Evolutionary conservation across 2,113 vertebrate genomes (phyloP).

Genomic region (Marmota monax): DNA sequence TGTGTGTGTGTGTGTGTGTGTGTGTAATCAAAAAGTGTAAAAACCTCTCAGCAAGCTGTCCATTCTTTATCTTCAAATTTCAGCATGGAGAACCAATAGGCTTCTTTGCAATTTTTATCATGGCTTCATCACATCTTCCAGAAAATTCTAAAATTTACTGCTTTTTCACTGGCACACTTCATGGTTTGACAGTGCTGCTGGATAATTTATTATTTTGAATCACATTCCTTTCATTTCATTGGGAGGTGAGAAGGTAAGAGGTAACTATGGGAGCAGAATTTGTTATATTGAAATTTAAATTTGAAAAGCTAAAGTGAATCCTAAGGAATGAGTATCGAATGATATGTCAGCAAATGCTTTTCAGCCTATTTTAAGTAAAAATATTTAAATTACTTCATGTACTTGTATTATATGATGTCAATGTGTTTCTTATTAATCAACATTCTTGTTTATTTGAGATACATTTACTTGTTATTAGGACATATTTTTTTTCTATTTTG

Average conservation of each 20-base stretch:
- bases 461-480: constrained; percentile 57
- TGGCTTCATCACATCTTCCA: background rate
- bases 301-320: constrained; percentile 48
- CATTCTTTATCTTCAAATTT: constrained; percentile 33
- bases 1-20: background rate
- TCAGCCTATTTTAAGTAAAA: constrained; percentile 62
- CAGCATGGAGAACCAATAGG: background rate
- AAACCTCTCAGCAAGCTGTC: constrained; percentile 3
- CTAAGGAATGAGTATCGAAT: background rate
- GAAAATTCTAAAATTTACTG: background rate
- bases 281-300: constrained; percentile 30
- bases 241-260: background rate
- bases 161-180: background rate
- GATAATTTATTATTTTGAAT: constrained; percentile 31
- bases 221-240: constrained; percentile 54
- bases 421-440: constrained; percentile 56
- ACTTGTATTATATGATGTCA: constrained; percentile 22
- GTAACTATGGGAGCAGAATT: constrained; percentile 51
- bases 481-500: constrained; percentile 45
- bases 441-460: constrained; percentile 56
- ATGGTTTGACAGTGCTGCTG: background rate
- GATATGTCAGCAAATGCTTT: constrained; percentile 11
- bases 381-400: constrained; percentile 49
- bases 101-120: constrained; percentile 44
- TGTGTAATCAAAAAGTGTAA: background rate